Base-by-base conservation (phyloP, 2,888 invertebrate genomes). In the Tipula helvola region DNA sequence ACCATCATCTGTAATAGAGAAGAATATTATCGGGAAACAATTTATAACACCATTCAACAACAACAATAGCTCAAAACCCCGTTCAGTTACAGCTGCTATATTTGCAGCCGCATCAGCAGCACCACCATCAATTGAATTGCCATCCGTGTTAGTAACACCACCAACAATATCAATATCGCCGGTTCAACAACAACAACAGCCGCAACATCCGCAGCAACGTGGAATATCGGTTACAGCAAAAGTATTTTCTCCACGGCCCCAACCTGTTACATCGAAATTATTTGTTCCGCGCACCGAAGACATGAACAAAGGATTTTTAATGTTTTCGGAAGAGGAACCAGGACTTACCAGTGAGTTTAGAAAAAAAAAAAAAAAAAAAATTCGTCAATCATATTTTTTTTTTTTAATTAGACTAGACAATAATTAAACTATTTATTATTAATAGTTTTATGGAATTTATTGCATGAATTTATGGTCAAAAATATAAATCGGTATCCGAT, bases 221-320 rank as follows among this genome's bases (percentile, higher is more conserved):
- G 41, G 41, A 36, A 36, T 57, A 39, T 52, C 52, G 36, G 86
- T 86, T 28, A 86, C 86, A 36, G 12, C 86, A 10, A 52, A 86
- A 57, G 36, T 52, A 57, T 36, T 52, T 52, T 36, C 86, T 71
- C 86, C 87, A 47, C 28, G 36, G 88, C 36, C 89, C 87, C 52
- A 88, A 87, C 84, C 88, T 88, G 88, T 83, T 85, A 95, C 96
- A 88, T 93, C 94, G 90, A 94, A 94, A 89, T 95, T 96, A 90
- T 96, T 97, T 91, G 95, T 95, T 88, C 96, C 96, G 89, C 94
- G 95, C 91, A 95, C 96, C 89, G 94, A 97, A 94, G 97, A 97
- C 92, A 98, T 98, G 97, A 97, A 96, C 93, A 96, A 96, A 92
- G 97, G 96, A 92, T 98, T 96, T 93, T 94, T 97, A 90, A 95